Evolutionary conservation across 2,888 invertebrate genomes (phyloP).

Genomic region (Bugulina stolonifera): DNA sequence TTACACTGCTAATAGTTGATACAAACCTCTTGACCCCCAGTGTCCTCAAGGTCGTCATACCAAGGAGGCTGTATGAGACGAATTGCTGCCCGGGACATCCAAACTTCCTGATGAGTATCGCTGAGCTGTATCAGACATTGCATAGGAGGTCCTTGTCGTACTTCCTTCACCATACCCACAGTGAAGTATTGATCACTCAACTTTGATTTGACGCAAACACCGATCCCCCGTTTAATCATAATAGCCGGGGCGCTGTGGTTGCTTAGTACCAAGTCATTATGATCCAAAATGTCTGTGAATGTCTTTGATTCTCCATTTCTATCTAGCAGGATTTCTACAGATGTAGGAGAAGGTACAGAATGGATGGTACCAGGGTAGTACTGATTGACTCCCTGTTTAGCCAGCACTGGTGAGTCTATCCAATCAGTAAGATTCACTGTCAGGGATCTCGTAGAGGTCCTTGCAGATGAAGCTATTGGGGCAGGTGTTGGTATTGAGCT

Average conservation of each 20-base stretch:
- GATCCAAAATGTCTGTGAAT: conserved; percentile 67
- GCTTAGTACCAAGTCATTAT: conserved; percentile 75
- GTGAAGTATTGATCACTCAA: conserved; percentile 68
- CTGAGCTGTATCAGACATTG: conserved; percentile 62
- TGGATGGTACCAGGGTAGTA: conserved; percentile 78
- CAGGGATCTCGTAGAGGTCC: conserved; percentile 33
- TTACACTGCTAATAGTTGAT: too few species aligned
- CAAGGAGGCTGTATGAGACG: conserved; percentile 87
- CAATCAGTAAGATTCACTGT: conserved; percentile 80
- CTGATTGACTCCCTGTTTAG: conserved; percentile 74
- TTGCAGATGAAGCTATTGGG: conserved; percentile 27
- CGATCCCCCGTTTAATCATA: conserved; percentile 71
- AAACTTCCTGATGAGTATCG: conserved; percentile 48
- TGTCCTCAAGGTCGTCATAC: conserved; percentile 78
- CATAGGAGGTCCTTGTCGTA: conserved; percentile 63
- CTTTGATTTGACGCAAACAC: conserved; percentile 64
- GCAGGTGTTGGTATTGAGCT: conserved; percentile 29
- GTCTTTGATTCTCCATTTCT: conserved; percentile 66
- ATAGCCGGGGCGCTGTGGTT: conserved; percentile 78
- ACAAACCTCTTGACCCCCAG: conserved; percentile 25
- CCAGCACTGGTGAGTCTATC: conserved; percentile 85
- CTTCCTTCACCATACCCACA: conserved; percentile 72
- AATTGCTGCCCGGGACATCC: conserved; percentile 82
- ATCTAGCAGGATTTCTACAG: conserved; percentile 77
- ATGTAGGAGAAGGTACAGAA: conserved; percentile 54